Evolutionary conservation across 2,797 vertebrate genomes (phyloP).

Genomic region (Bothrops alternatus): DNA sequence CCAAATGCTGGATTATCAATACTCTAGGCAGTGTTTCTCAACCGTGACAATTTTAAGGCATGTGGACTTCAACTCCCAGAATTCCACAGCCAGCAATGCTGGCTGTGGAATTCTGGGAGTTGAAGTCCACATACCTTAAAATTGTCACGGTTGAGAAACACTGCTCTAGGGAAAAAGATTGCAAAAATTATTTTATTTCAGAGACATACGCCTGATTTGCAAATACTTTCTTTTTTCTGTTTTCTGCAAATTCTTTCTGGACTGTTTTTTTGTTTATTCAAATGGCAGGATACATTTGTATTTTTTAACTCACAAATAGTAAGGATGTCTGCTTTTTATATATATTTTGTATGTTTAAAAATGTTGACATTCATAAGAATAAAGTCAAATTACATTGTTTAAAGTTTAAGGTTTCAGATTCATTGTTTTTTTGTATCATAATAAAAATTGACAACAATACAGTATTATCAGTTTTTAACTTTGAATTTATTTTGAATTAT

Average conservation of each 20-base stretch:
- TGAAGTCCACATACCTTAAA: too few species aligned
- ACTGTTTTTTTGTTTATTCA: constrained; percentile 34
- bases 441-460: not conserved
- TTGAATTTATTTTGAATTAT: constrained; percentile 7
- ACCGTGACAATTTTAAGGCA: too few species aligned
- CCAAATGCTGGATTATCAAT: constrained; percentile 24
- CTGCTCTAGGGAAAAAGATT: not conserved
- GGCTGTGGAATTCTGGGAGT: too few species aligned
- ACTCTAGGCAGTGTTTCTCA: fast-evolving
- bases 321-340: not conserved
- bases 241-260: constrained; percentile 39
- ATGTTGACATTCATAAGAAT: not conserved
- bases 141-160: too few species aligned
- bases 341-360: not conserved
- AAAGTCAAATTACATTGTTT: not conserved
- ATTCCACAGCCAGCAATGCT: too few species aligned
- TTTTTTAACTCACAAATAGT: not conserved
- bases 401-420: fast-evolving
- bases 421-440: constrained; percentile 16
- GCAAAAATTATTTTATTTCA: not conserved
- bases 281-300: not conserved
- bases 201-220: constrained; percentile 7
- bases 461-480: constrained; percentile 20
- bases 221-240: constrained; percentile 15
- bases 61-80: too few species aligned